Conservation (phyloP, 2,888 invertebrate species). For the Cryptophagus acutangulus region DNA sequence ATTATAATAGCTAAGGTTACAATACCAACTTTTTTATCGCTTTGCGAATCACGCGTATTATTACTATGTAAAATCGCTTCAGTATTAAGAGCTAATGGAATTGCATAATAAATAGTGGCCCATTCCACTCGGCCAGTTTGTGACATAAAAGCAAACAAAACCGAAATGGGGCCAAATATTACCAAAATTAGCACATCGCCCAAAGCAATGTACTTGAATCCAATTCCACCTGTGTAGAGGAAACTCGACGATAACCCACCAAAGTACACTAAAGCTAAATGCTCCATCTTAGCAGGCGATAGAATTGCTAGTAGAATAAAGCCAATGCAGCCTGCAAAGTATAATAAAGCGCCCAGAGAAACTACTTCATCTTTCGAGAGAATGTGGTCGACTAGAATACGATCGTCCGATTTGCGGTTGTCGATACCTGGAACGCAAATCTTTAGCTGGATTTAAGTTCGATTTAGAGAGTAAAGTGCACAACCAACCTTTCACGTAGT, state of each 20-base stretch:
- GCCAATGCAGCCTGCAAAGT: conserved; percentile 71
- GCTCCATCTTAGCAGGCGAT: conserved; percentile 91
- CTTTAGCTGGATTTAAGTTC: neutral
- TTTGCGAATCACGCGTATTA: conserved; percentile 87
- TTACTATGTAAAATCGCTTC: conserved; percentile 95
- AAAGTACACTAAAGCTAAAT: conserved; percentile 89
- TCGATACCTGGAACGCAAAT: conserved; percentile 70
- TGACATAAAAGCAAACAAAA: conserved; percentile 87
- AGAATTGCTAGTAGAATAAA: conserved; percentile 48
- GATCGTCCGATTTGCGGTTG: conserved; percentile 86
- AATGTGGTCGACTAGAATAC: conserved; percentile 91
- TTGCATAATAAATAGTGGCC: conserved; percentile 87
- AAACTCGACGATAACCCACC: conserved; percentile 93
- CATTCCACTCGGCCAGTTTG: conserved; percentile 89
- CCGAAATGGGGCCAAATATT: conserved; percentile 91
- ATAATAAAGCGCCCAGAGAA: conserved; percentile 82
- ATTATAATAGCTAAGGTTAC: conserved; percentile 93
- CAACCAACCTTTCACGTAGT: conserved; percentile 87
- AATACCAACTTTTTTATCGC: conserved; percentile 83
- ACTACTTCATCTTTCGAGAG: conserved; percentile 72
- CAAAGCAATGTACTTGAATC: conserved; percentile 90
- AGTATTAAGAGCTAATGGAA: conserved; percentile 89
- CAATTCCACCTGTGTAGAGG: conserved; percentile 94
- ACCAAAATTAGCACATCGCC: conserved; percentile 89
- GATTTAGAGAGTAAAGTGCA: neutral